Evolutionary conservation across 2,113 vertebrate genomes (phyloP).

Genomic region (Charadrius vociferus): DNA sequence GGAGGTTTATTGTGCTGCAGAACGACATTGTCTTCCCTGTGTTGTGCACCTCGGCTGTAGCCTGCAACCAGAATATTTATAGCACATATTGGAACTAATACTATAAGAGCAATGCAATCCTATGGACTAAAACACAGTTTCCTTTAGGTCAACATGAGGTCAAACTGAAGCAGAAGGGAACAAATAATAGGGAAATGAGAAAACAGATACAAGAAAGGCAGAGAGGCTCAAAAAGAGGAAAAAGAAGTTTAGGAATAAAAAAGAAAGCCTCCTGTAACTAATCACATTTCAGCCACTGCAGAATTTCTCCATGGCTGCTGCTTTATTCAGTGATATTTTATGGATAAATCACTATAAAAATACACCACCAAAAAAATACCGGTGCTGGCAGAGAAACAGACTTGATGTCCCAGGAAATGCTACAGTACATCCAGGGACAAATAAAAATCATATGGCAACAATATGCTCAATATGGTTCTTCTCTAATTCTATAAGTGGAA

Average conservation of each 20-base stretch:
- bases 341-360: neutral
- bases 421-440: neutral
- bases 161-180: neutral
- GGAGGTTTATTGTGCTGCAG: neutral
- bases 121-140: neutral
- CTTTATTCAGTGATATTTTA: neutral
- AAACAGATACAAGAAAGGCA: neutral
- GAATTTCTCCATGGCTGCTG: neutral
- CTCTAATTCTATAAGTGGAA: neutral
- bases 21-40: neutral
- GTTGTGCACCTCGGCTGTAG: neutral
- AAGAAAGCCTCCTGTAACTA: neutral
- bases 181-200: slow-evolving; percentile 22
- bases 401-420: neutral
- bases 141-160: neutral
- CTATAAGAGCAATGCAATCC: slow-evolving; percentile 5
- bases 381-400: neutral
- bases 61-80: slow-evolving; percentile 20
- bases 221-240: neutral
- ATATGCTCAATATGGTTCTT: neutral
- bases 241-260: neutral
- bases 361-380: neutral
- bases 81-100: neutral
- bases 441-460: neutral
- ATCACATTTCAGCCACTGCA: neutral